Conservation (phyloP, 2,113 vertebrate species). For the Saiga tatarica region DNA sequence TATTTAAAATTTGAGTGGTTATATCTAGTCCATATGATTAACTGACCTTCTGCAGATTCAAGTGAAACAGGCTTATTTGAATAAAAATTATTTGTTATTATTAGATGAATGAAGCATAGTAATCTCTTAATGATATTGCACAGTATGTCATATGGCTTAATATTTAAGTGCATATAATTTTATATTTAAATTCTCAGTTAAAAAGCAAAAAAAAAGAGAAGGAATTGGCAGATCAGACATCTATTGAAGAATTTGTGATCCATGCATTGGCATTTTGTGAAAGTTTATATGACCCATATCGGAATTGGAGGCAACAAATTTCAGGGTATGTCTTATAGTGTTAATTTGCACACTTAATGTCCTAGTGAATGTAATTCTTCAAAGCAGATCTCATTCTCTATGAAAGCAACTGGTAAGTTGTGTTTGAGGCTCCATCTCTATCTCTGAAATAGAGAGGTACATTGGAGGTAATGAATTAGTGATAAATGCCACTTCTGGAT, state of each 20-base stretch:
- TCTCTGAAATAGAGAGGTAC: neutral
- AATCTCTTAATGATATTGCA: neutral
- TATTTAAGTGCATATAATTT: slow-evolving; percentile 13
- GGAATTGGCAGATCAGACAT: slow-evolving; percentile 94
- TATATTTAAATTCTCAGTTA: slow-evolving; percentile 82
- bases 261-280: slow-evolving; percentile 96
- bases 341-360: slow-evolving; percentile 29
- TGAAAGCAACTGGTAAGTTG: slow-evolving; percentile 15
- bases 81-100: slow-evolving; percentile 27
- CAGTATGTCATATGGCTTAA: neutral
- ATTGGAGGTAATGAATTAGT: slow-evolving; percentile 6
- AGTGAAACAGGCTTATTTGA: slow-evolving; percentile 17
- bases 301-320: slow-evolving; percentile 94
- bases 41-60: neutral
- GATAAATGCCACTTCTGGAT: neutral
- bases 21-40: neutral
- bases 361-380: neutral
- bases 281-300: slow-evolving; percentile 97
- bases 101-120: neutral
- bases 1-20: slow-evolving; percentile 28
- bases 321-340: slow-evolving; percentile 86
- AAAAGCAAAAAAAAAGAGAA: slow-evolving; percentile 99
- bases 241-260: slow-evolving; percentile 96
- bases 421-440: neutral
- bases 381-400: neutral